Conservation (phyloP, 2,797 vertebrate genomes). For the Coccyzus lansbergi region DNA sequence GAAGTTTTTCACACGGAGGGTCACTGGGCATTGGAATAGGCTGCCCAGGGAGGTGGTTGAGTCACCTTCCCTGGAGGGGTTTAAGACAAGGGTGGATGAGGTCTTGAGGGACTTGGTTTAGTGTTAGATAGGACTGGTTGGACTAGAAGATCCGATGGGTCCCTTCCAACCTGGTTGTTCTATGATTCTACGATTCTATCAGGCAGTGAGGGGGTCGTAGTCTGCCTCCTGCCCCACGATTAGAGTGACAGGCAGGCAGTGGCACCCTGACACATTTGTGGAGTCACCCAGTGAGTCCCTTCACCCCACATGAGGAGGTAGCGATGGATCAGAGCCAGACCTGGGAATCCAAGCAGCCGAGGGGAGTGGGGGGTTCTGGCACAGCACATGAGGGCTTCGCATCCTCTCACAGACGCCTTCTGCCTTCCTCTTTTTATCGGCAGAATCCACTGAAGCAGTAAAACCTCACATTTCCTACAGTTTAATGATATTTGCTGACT, state of each 20-base stretch:
- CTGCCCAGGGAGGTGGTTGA: too few species aligned
- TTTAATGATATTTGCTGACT: conserved; percentile 33
- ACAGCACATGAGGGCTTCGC: fast-evolving
- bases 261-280: neutral
- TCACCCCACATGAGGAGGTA: neutral
- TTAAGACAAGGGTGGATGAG: too few species aligned
- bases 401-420: neutral
- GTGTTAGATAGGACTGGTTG: too few species aligned
- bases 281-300: neutral
- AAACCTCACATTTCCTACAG: conserved; percentile 55
- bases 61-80: too few species aligned
- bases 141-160: too few species aligned
- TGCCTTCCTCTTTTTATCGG: conserved; percentile 25
- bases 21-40: too few species aligned
- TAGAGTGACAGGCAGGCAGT: neutral
- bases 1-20: too few species aligned
- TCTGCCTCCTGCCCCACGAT: neutral
- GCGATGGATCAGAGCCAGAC: neutral
- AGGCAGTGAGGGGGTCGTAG: fast-evolving
- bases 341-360: fast-evolving
- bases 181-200: too few species aligned
- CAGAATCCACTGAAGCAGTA: neutral
- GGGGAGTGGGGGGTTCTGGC: fast-evolving
- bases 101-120: too few species aligned
- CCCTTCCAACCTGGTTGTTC: too few species aligned